Percentiles rank a stretch among this genome's conserved stretches.
These are phyloP conservation scores for Cotesia typhae DNA, from an alignment of 1,140 invertebrate genomes.

Conservation along the genomic window DNA sequence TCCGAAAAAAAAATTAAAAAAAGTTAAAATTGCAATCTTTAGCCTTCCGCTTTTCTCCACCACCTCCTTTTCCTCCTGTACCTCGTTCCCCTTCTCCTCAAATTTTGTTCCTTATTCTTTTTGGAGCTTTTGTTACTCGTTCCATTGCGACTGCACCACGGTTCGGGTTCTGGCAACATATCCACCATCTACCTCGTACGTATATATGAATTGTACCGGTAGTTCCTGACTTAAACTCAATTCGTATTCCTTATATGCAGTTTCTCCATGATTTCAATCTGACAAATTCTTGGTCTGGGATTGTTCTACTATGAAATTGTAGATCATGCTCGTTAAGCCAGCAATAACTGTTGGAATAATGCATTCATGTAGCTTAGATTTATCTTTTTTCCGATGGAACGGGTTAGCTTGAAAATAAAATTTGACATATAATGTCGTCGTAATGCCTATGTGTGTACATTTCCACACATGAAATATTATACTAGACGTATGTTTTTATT, in stretches of 20 bases:
- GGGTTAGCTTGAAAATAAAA: too few relatives aligned
- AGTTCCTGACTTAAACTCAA: slow-evolving; percentile 7
- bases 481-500: too few relatives aligned
- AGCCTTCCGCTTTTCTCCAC: not conserved
- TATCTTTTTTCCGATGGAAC: not conserved
- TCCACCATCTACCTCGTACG: not conserved
- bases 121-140: not conserved
- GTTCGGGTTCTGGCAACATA: not conserved
- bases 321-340: slow-evolving; percentile 39
- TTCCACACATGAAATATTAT: too few relatives aligned
- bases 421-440: too few relatives aligned
- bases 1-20: slow-evolving; percentile 24
- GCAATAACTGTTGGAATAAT: not conserved
- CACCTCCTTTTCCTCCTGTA: slow-evolving; percentile 12
- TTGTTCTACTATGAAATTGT: slow-evolving; percentile 48
- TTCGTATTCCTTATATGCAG: slow-evolving; percentile 47
- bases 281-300: slow-evolving; percentile 48
- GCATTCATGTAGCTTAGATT: not conserved
- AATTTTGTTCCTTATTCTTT: not conserved
- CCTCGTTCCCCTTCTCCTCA: not conserved
- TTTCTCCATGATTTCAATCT: slow-evolving; percentile 40
- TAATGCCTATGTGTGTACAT: too few relatives aligned
- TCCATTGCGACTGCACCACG: not conserved
- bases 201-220: not conserved
- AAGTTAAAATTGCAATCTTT: too few relatives aligned